Conservation (phyloP, 2,113 vertebrate species). For the Actinemys pallida region DNA sequence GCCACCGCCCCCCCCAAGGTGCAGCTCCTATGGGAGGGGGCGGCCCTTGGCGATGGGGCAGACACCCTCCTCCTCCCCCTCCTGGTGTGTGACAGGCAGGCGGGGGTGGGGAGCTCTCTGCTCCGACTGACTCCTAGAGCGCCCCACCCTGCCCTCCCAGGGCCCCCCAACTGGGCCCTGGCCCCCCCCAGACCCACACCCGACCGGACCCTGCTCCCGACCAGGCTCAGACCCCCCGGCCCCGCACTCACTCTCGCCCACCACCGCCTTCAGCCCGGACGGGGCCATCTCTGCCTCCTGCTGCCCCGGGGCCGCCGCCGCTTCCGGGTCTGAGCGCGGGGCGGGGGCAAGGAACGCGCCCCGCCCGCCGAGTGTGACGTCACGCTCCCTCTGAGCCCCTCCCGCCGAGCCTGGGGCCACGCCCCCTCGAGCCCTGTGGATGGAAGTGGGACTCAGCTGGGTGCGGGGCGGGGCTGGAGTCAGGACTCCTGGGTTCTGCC, state of each 20-base stretch:
- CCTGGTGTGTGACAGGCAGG: background rate
- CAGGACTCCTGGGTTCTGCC: slow-evolving; percentile 46
- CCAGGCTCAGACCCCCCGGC: too few relatives aligned
- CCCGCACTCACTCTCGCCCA: slow-evolving; percentile 84
- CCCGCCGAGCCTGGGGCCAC: background rate
- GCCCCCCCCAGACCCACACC: background rate
- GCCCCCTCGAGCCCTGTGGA: background rate
- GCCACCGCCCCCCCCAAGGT: too few relatives aligned
- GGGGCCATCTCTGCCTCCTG: slow-evolving; percentile 80
- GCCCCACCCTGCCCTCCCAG: background rate
- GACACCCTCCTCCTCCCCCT: background rate
- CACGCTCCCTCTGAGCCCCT: background rate
- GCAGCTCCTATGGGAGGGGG: too few relatives aligned
- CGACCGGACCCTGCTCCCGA: background rate
- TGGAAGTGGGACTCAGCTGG: too few relatives aligned
- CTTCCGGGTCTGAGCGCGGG: background rate
- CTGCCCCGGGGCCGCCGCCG: background rate
- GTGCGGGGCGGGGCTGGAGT: background rate
- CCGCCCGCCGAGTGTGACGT: background rate
- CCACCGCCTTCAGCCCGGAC: slow-evolving; percentile 82
- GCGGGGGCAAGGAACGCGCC: background rate
- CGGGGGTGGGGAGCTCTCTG: too few relatives aligned
- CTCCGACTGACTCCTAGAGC: background rate
- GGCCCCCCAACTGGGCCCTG: background rate
- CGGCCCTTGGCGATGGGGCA: background rate